A percentile compares a stretch with the other conserved stretches of the same genome.
Evolutionary conservation across 2,888 invertebrate species (phyloP).

Genomic region (Cacoxenus indagator): DNA sequence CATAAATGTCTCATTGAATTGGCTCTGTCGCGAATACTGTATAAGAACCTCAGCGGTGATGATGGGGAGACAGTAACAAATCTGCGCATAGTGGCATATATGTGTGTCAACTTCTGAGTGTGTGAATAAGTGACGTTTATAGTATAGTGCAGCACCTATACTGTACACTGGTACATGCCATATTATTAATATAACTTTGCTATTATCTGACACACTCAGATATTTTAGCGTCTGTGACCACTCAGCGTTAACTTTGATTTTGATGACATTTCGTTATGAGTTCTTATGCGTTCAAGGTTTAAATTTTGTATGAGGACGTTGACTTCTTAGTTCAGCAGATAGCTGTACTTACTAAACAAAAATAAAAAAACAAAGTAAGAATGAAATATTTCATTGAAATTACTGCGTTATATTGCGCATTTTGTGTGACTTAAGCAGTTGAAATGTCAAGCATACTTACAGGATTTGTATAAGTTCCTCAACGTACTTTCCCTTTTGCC

Average conservation of each 20-base stretch:
- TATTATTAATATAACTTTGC: slow-evolving; percentile 14
- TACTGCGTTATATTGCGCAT: background rate
- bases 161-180: background rate
- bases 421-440: slow-evolving; percentile 10
- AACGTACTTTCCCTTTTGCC: background rate
- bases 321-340: background rate
- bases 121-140: background rate
- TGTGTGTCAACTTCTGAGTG: background rate
- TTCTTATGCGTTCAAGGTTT: background rate
- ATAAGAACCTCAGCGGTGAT: background rate
- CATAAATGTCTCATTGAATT: slow-evolving; percentile 16
- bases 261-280: background rate
- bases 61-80: background rate
- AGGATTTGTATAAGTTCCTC: background rate
- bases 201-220: too few relatives aligned
- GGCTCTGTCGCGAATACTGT: background rate
- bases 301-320: background rate
- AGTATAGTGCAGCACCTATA: too few relatives aligned
- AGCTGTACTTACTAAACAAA: background rate
- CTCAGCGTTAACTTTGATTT: background rate
- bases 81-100: background rate
- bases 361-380: background rate
- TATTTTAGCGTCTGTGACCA: background rate
- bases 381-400: background rate
- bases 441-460: slow-evolving; percentile 8